phyloP scores from a whole-genome alignment of 2,797 vertebrate species.

The Rhinatrema bivittatum region DNA sequence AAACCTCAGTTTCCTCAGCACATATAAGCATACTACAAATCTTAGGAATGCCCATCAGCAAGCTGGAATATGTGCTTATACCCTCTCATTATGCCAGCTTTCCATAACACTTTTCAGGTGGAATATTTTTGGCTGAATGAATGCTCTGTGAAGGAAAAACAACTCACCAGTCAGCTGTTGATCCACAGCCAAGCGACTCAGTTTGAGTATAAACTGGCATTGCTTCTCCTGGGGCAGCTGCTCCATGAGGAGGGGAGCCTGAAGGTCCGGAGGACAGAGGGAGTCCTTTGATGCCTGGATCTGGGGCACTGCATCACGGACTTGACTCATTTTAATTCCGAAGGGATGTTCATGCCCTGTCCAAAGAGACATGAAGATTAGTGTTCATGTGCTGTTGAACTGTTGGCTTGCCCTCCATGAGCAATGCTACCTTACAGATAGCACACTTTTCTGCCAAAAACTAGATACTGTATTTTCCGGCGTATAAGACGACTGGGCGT shows the following conservation, averaged over 20 bases:
- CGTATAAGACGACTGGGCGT: no score
- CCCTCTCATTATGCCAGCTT: neutral
- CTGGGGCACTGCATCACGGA: conserved; percentile 63
- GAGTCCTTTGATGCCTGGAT: conserved; percentile 50
- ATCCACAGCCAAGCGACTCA: conserved; percentile 57
- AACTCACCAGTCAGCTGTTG: conserved; percentile 68
- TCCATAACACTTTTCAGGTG: neutral
- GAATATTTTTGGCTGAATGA: neutral
- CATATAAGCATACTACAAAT: conserved; percentile 3
- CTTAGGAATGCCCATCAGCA: neutral
- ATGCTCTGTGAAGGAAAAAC: neutral
- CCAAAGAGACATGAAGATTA: conserved; percentile 35
- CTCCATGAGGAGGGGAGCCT: conserved; percentile 73
- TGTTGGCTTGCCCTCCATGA: conserved; percentile 4
- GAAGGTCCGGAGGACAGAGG: conserved; percentile 54
- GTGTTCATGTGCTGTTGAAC: conserved; percentile 3
- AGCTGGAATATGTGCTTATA: conserved; percentile 6
- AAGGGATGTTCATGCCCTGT: conserved; percentile 91
- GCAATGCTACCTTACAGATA: conserved; percentile 5
- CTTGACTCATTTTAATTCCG: conserved; percentile 91
- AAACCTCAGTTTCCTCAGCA: neutral
- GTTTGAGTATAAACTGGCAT: conserved; percentile 92
- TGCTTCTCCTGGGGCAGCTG: conserved; percentile 82
- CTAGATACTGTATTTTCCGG: no score
- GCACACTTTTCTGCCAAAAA: no score